Base-by-base conservation (phyloP, 2,113 vertebrate genomes). In the Sciurus niger region DNA sequence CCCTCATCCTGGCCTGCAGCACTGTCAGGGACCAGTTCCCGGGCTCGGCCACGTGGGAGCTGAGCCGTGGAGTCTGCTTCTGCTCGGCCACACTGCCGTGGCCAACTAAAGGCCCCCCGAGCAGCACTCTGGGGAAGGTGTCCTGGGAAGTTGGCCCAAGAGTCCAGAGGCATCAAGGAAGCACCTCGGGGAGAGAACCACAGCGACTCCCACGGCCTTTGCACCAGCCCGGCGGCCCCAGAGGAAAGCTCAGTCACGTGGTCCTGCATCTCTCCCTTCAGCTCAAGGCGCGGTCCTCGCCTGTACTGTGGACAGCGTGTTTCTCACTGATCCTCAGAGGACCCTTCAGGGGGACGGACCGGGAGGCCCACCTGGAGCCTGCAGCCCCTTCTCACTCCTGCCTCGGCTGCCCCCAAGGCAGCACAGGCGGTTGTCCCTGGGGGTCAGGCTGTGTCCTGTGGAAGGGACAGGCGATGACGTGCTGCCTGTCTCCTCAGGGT, bases 171-270 rank as follows among this genome's bases (percentile, higher is more conserved):
- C 55, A 20, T 22, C 18, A 20, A 55, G 0, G 1, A 60, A 10
- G 51, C 51, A 28, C 43, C 2, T 7, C 24, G 25, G 12, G 10
- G 40, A 20, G 43, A 32, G 63, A 8, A 37, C 7, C 1, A 3
- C 17, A 2, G 79, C 32, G 3, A 28, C 65, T 14, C 13, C n/a
- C 30, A 34, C 2, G 4, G n/a, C 30, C 0, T 5, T 9, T 12
- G 40, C 13, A 2, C 6, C 18, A 12, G 4, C 22, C 16, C 80
- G 1, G 0, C 4, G 34, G 32, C 14, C 8, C 43, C 1, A 1
- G 10, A 1, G 58, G 22, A 51, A 40, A 40, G 40, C 40, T 40
- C 40, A 40, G 40, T 40, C 40, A 40, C 40, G 40, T 40, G 40
- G 40, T 40, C 40, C 40, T 40, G 40, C 40, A 40, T 40, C 40